Percentiles rank a stretch among this genome's conserved stretches.
Conservation (phyloP, 2,113 vertebrate genomes). For the Megaleporinus macrocephalus region DNA sequence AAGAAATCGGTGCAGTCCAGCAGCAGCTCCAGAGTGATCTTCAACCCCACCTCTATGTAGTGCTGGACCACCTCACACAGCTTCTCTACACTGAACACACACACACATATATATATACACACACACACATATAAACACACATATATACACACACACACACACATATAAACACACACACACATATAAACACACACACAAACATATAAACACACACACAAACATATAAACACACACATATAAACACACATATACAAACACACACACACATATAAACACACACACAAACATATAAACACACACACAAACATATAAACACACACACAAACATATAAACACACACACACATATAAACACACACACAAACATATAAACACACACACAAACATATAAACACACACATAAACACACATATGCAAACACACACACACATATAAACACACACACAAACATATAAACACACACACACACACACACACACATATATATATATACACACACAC, state of each 20-base stretch:
- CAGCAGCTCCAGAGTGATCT: conserved; percentile 80
- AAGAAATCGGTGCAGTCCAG: conserved; percentile 83
- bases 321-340: too few relatives aligned
- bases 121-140: not conserved
- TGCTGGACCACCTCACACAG: conserved; percentile 79
- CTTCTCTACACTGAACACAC: conserved; percentile 82
- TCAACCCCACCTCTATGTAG: conserved; percentile 82
- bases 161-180: too few relatives aligned
- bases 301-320: conserved; percentile 26
- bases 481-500: too few relatives aligned
- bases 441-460: too few relatives aligned
- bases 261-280: not conserved
- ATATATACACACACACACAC: not conserved
- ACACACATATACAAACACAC: conserved; percentile 7
- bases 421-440: too few relatives aligned
- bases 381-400: too few relatives aligned
- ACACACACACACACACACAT: too few relatives aligned
- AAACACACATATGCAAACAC: too few relatives aligned
- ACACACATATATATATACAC: conserved; percentile 50
- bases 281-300: conserved; percentile 19
- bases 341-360: too few relatives aligned
- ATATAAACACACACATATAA: too few relatives aligned
- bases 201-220: not conserved
- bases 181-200: not conserved
- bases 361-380: too few relatives aligned